Evolutionary conservation across 2,888 invertebrate genomes (phyloP).

Genomic region (Napeogenes inachia): DNA sequence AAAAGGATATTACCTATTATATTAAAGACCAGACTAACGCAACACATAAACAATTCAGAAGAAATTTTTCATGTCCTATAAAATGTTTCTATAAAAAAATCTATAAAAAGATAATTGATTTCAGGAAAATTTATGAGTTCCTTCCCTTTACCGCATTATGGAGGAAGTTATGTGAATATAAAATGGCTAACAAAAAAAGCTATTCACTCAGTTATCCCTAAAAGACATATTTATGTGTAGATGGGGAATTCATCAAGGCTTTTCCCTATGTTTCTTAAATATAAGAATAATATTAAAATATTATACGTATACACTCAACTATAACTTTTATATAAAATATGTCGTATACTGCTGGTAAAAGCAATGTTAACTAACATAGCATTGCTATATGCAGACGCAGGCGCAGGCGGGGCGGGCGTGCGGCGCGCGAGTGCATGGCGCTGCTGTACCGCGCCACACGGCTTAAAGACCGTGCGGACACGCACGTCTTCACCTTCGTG

Average conservation of each 20-base stretch:
- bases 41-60: conserved; percentile 17
- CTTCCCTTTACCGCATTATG: conserved; percentile 19
- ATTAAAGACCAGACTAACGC: conserved; percentile 4
- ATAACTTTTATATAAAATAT: not conserved
- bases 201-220: conserved; percentile 10
- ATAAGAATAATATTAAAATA: not conserved
- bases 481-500: conserved; percentile 90
- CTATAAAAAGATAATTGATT: conserved; percentile 23
- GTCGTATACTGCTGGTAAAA: not conserved
- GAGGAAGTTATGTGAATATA: conserved; percentile 15
- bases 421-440: conserved; percentile 81
- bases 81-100: conserved; percentile 22
- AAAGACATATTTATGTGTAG: conserved; percentile 2
- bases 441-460: conserved; percentile 88
- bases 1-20: conserved; percentile 11
- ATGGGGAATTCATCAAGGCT: not conserved
- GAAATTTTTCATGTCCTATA: conserved; percentile 21
- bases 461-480: conserved; percentile 88
- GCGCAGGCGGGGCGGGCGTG: conserved; percentile 68
- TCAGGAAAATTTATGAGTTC: conserved; percentile 23
- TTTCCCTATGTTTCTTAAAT: not conserved
- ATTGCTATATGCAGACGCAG: conserved; percentile 40
- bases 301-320: not conserved
- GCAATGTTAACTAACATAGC: not conserved
- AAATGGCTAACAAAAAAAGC: conserved; percentile 11